Base-by-base conservation (phyloP, 2,888 invertebrate genomes). In the Ischnus inquisitorius region DNA sequence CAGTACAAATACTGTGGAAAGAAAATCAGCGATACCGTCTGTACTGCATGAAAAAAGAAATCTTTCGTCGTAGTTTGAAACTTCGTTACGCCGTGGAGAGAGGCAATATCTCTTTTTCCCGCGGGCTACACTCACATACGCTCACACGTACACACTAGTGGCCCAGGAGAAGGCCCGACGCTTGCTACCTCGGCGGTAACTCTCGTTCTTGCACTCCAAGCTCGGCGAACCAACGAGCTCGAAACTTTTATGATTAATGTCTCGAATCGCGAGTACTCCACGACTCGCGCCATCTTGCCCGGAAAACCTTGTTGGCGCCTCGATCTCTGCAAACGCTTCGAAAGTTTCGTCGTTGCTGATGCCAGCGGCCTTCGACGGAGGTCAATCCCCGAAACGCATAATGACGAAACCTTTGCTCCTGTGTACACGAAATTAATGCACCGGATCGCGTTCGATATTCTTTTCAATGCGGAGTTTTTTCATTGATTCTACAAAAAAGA, bases 211-310 rank as follows among this genome's bases (percentile, higher is more conserved):
- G 81, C 74, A 46, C 81, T 67, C 72, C 39, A 77, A 78, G 60
- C 76, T 83, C 34, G 19, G 25, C 62, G 77, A 74, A 68, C 81
- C 80, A 77, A 67, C 83, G 80, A 76, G 77, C 79, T 69, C 43
- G 72, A 87, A 85, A 85, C 85, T 85, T 87, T 85, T 87, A 84
- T 84, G 85, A 85, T 87, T 85, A 85, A 87, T 87, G 85, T 83
- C 77, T 69, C 71, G 72, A 65, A 75, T 79, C 68, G 69, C 69
- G 25, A 68, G 62, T 48, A 71, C 39, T 22, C 71, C 48, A 16
- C 60, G 83, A 80, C 83, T 76, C 54, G 76, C 80, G 68, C 71
- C 81, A 77, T 81, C 76, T 81, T 83, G 80, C 51, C 51, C 57
- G 64, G 48, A 60, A 79, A 82, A 76, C 71, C 83, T 75, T 62